These are phyloP conservation scores for Scarus forsteni DNA, from an alignment of 2,797 vertebrate genomes.

Conservation along the genomic window DNA sequence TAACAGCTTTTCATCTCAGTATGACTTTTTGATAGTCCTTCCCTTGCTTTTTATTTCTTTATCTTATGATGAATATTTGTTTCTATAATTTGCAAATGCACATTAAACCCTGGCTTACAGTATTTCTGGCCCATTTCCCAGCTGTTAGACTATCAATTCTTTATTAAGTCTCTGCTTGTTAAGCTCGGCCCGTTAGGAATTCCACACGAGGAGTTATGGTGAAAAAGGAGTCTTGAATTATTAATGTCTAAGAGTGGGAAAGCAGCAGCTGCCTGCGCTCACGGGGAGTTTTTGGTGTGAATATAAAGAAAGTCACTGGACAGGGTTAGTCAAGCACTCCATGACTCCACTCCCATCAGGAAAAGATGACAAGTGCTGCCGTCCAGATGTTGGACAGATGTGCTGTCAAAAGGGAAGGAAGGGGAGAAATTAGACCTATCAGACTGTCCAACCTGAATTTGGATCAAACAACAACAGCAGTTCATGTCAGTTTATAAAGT, in stretches of 20 bases:
- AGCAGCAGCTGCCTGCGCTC: constrained; percentile 64
- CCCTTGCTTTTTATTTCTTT: too few species aligned
- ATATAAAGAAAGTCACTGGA: constrained; percentile 42
- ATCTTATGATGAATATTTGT: too few species aligned
- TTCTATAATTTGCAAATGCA: too few species aligned
- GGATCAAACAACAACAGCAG: constrained; percentile 50
- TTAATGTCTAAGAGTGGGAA: constrained; percentile 55
- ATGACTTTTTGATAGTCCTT: too few species aligned
- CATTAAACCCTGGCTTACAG: constrained; percentile 8
- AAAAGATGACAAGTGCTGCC: constrained; percentile 34
- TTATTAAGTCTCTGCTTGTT: constrained; percentile 44
- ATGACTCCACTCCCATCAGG: constrained; percentile 43
- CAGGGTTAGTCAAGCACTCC: constrained; percentile 40
- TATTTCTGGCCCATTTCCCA: constrained; percentile 63
- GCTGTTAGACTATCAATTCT: constrained; percentile 39
- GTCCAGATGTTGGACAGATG: constrained; percentile 76
- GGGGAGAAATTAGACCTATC: constrained; percentile 13
- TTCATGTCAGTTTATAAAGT: constrained; percentile 44
- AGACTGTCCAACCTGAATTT: constrained; percentile 27
- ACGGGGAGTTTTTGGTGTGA: constrained; percentile 60
- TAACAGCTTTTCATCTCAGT: too few species aligned
- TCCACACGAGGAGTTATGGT: constrained; percentile 32
- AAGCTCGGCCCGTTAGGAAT: constrained; percentile 39
- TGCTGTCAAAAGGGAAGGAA: constrained; percentile 34
- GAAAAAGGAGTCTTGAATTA: constrained; percentile 63